A percentile compares a stretch with the other conserved stretches of the same genome.
Evolutionary conservation across 2,113 vertebrate species (phyloP).

Genomic region (Falcunculus frontatus): DNA sequence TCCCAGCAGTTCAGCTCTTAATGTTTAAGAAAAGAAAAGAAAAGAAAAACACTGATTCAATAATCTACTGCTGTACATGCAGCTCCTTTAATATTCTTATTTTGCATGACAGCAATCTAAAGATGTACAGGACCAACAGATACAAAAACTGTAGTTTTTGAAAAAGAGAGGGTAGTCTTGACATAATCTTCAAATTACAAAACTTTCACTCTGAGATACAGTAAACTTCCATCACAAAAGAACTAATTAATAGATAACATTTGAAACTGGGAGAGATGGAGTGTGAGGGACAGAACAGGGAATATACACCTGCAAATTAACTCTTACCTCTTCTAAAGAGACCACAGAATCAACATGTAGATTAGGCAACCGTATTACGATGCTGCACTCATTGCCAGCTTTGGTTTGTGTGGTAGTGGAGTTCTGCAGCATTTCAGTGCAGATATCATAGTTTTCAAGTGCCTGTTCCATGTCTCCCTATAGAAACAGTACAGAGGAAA

Average conservation of each 20-base stretch:
- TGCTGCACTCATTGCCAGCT: slow-evolving; percentile 56
- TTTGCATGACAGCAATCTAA: neutral
- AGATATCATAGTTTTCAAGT: slow-evolving; percentile 92
- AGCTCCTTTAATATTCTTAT: neutral
- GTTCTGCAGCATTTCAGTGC: slow-evolving; percentile 85
- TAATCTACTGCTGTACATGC: neutral
- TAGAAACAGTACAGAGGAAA: neutral
- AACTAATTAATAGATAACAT: neutral
- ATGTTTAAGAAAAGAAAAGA: neutral
- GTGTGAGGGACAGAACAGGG: neutral
- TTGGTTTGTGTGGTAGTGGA: slow-evolving; percentile 48
- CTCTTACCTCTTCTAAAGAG: slow-evolving; percentile 89
- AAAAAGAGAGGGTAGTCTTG: neutral
- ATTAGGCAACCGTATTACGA: slow-evolving; percentile 83
- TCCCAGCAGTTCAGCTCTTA: neutral
- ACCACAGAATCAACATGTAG: slow-evolving; percentile 85
- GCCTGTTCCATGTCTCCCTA: slow-evolving; percentile 98
- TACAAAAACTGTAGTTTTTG: neutral
- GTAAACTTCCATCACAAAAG: neutral
- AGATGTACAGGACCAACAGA: neutral
- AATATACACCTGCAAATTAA: neutral
- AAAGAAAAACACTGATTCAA: neutral
- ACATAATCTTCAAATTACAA: neutral
- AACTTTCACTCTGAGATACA: neutral
- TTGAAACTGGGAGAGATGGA: neutral